A percentile compares a stretch with the other conserved stretches of the same genome.
phyloP scores from a whole-genome alignment of 2,113 vertebrate genomes.

The Poeciliopsis retropinna region DNA sequence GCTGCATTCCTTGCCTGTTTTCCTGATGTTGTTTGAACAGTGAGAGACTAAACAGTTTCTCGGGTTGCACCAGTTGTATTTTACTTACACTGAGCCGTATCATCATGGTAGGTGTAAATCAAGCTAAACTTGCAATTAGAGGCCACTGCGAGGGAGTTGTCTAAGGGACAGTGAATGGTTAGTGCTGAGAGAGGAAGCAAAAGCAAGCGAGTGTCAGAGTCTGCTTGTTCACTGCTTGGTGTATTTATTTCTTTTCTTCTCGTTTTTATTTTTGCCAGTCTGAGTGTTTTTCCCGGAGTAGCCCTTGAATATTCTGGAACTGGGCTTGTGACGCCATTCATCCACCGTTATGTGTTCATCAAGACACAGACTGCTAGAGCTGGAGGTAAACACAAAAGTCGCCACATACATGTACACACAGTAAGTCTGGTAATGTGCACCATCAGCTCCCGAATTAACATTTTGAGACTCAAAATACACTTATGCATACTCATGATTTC shows the following conservation, averaged over 20 bases:
- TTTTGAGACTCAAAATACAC: not conserved
- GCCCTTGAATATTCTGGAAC: slow-evolving; percentile 23
- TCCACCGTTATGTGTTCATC: slow-evolving; percentile 44
- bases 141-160: slow-evolving; percentile 50
- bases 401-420: slow-evolving; percentile 27
- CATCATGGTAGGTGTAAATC: slow-evolving; percentile 57
- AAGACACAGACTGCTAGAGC: slow-evolving; percentile 24
- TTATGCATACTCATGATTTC: not conserved
- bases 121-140: slow-evolving; percentile 59
- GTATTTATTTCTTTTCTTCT: not conserved
- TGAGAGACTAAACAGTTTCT: slow-evolving; percentile 66
- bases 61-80: slow-evolving; percentile 64
- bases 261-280: not conserved
- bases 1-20: not conserved
- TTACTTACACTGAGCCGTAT: slow-evolving; percentile 38
- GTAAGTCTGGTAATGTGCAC: not conserved
- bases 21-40: slow-evolving; percentile 14
- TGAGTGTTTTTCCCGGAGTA: slow-evolving; percentile 4
- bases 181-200: slow-evolving; percentile 45
- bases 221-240: not conserved
- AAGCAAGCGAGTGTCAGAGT: slow-evolving; percentile 9
- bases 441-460: slow-evolving; percentile 18
- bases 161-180: slow-evolving; percentile 46
- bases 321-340: slow-evolving; percentile 29
- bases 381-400: slow-evolving; percentile 48